Evolutionary conservation across 2,888 invertebrate species (phyloP), one percentile per base, ranked within the genome.

Genomic region (Ethmia dodecea): DNA sequence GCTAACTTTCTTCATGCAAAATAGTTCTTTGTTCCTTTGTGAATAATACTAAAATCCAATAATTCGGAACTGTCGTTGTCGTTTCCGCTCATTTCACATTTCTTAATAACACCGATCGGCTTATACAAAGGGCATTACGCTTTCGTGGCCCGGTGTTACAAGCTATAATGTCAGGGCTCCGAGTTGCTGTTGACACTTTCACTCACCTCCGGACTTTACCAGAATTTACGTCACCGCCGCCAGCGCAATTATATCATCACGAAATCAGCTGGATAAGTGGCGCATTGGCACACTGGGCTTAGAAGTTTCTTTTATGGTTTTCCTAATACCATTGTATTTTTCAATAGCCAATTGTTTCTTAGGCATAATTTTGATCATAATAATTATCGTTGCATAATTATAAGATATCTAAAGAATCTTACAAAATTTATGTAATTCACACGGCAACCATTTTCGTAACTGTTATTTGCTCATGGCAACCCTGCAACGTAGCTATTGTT

Each of bases 171-270:
- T 67, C 70, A 68, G 62, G 69, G 68, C 55, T 63, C 52, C 55
- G 54, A 52, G 55, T 45, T 48, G 49, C 59, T 69, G 62, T 75
- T 74, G 69, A 71, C 75, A 75, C 77, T 79, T 78, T 79, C 78
- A 75, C 79, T 59, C 56, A 56, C 50, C 52, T 44, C 28, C 54
- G 65, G 57, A 58, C 63, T 63, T 68, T 76, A 74, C 69, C 56
- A 60, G 58, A 54, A 52, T 73, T 80, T 37, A 73, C 77, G 76
- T 79, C 78, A 77, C 42, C 59, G 40, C 42, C 48, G 52, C 48
- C 53, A 41, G 47, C 51, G 56, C 71, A 76, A 78, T 79, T 79
- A 76, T 77, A 73, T 76, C 76, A 79, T 72, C 68, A 64, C 59
- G 67, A 71, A 74, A 75, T 74, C 68, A 72, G 68, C 69, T 68